phyloP scores from a whole-genome alignment of 2,113 vertebrate species.

The Thalassarche chlororhynchos region DNA sequence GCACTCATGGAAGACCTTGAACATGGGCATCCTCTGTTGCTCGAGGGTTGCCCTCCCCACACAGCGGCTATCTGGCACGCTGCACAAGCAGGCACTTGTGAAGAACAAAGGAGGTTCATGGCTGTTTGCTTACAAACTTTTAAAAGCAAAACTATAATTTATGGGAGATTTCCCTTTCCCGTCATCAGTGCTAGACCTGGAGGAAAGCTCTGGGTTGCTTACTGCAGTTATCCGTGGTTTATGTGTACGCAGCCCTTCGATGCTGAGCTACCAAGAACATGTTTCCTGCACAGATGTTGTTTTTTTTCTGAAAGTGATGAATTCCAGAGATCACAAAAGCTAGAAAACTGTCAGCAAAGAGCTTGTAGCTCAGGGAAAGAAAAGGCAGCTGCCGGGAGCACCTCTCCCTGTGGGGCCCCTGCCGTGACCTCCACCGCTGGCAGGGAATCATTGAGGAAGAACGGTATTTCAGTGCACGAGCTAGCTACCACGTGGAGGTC shows the following conservation, averaged over 20 bases:
- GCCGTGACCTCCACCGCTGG: background rate
- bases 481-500: background rate
- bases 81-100: background rate
- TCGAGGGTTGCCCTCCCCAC: background rate
- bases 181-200: background rate
- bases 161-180: background rate
- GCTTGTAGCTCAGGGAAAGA: background rate
- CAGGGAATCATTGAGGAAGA: background rate
- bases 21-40: accelerated
- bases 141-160: background rate
- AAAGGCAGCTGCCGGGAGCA: background rate
- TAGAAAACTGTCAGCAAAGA: background rate
- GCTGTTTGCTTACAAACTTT: background rate
- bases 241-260: background rate
- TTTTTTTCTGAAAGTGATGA: background rate
- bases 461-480: background rate
- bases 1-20: background rate
- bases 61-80: background rate
- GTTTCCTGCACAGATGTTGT: background rate
- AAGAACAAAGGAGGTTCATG: background rate
- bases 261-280: background rate
- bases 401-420: background rate
- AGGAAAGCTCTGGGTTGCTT: background rate
- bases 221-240: background rate
- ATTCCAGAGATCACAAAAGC: background rate